Evolutionary conservation across 2,113 vertebrate species (phyloP).

Genomic region (Reinhardtius hippoglossoides): DNA sequence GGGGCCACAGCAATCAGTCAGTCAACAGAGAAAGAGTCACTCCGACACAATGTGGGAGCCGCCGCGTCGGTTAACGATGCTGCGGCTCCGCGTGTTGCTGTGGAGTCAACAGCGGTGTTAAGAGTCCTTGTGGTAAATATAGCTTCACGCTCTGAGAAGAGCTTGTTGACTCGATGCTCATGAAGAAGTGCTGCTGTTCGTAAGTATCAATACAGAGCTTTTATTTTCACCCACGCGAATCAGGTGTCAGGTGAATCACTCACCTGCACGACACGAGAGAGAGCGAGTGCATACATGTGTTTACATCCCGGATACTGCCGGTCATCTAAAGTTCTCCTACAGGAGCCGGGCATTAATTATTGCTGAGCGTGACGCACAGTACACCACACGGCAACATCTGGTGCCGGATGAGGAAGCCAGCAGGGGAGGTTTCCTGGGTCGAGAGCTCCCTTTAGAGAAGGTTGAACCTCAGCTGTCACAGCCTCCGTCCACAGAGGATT

Average conservation of each 20-base stretch:
- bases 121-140: conserved; percentile 46
- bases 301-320: not conserved
- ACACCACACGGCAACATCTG: conserved; percentile 63
- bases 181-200: conserved; percentile 9
- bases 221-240: conserved; percentile 25
- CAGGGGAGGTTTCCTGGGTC: conserved; percentile 43
- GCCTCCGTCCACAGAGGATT: not conserved
- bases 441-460: conserved; percentile 32
- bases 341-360: conserved; percentile 60
- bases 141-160: conserved; percentile 14
- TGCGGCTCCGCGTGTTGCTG: not conserved
- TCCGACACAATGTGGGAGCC: conserved; percentile 36
- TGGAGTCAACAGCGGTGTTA: conserved; percentile 6
- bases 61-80: conserved; percentile 21
- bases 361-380: conserved; percentile 32
- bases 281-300: conserved; percentile 4
- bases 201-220: not conserved
- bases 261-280: not conserved
- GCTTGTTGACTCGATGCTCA: conserved; percentile 35
- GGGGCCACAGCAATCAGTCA: conserved; percentile 66
- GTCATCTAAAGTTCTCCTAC: conserved; percentile 18
- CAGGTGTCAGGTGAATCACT: conserved; percentile 16
- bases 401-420: conserved; percentile 33
- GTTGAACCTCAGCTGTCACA: conserved; percentile 29
- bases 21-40: conserved; percentile 41